Percentiles rank a stretch among this genome's conserved stretches.
Evolutionary conservation across 1,140 invertebrate species (phyloP).

Genomic region (Papilio polytes): DNA sequence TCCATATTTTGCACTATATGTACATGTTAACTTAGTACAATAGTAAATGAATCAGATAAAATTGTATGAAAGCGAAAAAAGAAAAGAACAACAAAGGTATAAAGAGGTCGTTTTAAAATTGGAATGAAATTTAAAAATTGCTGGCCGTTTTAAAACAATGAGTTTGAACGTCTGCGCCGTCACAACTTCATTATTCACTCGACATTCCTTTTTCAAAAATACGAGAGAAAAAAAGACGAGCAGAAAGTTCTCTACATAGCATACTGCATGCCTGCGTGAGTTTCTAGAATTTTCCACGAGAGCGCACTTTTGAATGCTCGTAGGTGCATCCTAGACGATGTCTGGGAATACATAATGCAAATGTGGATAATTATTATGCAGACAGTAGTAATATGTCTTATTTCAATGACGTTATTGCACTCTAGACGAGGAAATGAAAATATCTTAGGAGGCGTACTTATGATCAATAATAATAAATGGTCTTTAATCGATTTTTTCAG

Average conservation of each 20-base stretch:
- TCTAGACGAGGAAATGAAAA: background rate
- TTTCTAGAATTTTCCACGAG: conserved; percentile 61
- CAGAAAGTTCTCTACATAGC: conserved; percentile 58
- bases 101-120: conserved; percentile 5
- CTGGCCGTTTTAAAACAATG: conserved; percentile 34
- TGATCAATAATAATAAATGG: background rate
- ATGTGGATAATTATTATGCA: conserved; percentile 43
- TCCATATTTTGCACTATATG: background rate
- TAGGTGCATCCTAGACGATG: conserved; percentile 41
- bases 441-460: background rate
- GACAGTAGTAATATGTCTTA: conserved; percentile 36
- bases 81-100: background rate
- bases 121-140: conserved; percentile 43
- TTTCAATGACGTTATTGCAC: conserved; percentile 27
- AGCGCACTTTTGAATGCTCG: conserved; percentile 51
- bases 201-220: conserved; percentile 50
- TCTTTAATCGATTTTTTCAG: background rate
- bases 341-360: conserved; percentile 51
- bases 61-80: too few species aligned
- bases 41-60: background rate
- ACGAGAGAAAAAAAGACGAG: conserved; percentile 52
- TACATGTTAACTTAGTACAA: background rate
- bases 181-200: conserved; percentile 57
- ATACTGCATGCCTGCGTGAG: conserved; percentile 56
- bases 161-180: conserved; percentile 43